Conservation (phyloP, 1,140 invertebrate genomes). For the Lepidostoma basale region DNA sequence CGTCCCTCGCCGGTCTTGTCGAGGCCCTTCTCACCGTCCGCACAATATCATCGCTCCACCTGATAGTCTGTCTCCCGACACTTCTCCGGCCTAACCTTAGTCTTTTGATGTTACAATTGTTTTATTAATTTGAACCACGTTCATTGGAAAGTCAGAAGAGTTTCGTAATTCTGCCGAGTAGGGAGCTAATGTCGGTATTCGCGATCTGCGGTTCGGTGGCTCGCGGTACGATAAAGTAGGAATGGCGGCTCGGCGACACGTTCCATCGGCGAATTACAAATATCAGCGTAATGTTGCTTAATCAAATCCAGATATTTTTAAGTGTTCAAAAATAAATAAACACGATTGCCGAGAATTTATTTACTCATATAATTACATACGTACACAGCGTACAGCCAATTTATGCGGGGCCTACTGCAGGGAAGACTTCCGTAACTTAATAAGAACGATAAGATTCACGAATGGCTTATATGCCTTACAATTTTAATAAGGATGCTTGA, state of each 20-base stretch:
- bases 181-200: background rate
- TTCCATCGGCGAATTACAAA: conserved; percentile 25
- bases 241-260: conserved; percentile 23
- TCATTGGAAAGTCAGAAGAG: background rate
- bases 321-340: conserved; percentile 23
- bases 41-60: too few relatives aligned
- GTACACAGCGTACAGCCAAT: too few relatives aligned
- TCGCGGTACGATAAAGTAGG: conserved; percentile 19
- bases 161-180: background rate
- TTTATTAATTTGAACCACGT: too few relatives aligned
- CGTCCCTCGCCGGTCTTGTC: too few relatives aligned
- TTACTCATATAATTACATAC: too few relatives aligned
- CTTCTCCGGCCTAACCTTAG: too few relatives aligned
- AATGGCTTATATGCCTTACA: background rate
- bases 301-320: conserved; percentile 16
- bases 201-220: conserved; percentile 11
- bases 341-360: background rate
- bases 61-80: too few relatives aligned
- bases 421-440: background rate
- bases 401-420: too few relatives aligned
- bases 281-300: conserved; percentile 19
- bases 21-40: too few relatives aligned
- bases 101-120: too few relatives aligned
- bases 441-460: conserved; percentile 12
- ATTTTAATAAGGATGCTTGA: too few relatives aligned